Conservation (phyloP, 2,888 invertebrate genomes). For the Oligia latruncula region DNA sequence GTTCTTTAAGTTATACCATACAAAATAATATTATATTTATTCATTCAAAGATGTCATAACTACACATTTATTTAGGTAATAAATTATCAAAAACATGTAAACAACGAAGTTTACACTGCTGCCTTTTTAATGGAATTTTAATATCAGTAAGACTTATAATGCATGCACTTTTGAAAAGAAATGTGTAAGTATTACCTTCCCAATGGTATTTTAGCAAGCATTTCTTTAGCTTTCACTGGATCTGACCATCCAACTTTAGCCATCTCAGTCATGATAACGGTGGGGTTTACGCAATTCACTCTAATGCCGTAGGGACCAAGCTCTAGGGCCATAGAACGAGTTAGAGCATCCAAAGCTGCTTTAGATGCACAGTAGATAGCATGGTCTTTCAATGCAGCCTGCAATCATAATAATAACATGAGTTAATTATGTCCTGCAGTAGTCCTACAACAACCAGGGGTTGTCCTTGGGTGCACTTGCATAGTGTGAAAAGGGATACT, state of each 20-base stretch:
- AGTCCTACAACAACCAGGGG: no score
- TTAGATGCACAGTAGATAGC: slow-evolving; percentile 96
- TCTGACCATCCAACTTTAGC: slow-evolving; percentile 96
- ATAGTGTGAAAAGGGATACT: neutral
- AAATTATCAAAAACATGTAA: neutral
- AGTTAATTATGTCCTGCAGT: neutral
- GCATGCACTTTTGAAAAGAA: neutral
- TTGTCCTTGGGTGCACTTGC: neutral
- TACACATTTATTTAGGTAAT: slow-evolving; percentile 1
- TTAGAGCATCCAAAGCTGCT: slow-evolving; percentile 96
- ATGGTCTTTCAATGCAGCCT: slow-evolving; percentile 94
- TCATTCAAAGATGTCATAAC: neutral
- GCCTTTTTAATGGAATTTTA: neutral
- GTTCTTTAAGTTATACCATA: neutral
- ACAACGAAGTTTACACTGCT: neutral
- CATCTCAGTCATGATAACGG: slow-evolving; percentile 98
- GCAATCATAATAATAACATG: slow-evolving; percentile 22
- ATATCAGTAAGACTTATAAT: neutral
- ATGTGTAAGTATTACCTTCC: slow-evolving; percentile 90
- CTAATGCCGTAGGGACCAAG: slow-evolving; percentile 96
- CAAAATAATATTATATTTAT: slow-evolving; percentile 7
- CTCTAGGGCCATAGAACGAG: slow-evolving; percentile 96
- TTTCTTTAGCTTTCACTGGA: slow-evolving; percentile 92
- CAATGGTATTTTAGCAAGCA: slow-evolving; percentile 95
- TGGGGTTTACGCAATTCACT: slow-evolving; percentile 98